Conservation (phyloP, 2,888 invertebrate genomes). For the Lochmaea crataegi region DNA sequence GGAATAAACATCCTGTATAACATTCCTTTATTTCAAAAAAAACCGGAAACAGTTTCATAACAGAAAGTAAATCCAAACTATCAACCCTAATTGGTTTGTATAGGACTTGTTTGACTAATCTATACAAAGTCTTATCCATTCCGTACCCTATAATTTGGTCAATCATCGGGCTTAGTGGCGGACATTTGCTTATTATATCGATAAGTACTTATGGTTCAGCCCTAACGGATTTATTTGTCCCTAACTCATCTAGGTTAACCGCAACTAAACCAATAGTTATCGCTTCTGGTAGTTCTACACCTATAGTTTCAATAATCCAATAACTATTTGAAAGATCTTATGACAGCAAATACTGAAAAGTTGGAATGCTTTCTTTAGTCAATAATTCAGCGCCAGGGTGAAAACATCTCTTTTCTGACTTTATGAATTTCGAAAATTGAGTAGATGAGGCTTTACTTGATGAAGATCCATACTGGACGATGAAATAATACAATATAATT, state of each 20-base stretch:
- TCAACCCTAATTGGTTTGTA: background rate
- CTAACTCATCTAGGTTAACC: background rate
- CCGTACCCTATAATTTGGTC: background rate
- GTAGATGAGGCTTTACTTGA: too few species aligned
- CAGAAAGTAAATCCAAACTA: background rate
- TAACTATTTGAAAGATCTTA: too few species aligned
- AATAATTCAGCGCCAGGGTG: too few species aligned
- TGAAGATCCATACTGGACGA: too few species aligned
- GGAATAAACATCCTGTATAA: too few species aligned
- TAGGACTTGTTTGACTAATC: background rate
- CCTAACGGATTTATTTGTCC: background rate
- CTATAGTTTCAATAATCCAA: too few species aligned
- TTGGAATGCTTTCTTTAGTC: too few species aligned
- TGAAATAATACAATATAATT: too few species aligned
- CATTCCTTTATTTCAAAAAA: too few species aligned
- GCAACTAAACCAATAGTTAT: background rate
- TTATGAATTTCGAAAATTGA: too few species aligned
- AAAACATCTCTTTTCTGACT: too few species aligned
- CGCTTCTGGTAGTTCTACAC: background rate
- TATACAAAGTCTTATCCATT: background rate
- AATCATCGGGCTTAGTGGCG: background rate
- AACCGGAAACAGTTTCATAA: background rate
- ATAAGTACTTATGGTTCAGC: background rate
- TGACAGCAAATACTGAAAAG: too few species aligned
- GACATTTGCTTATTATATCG: background rate